Evolutionary conservation across 2,888 invertebrate species (phyloP).

Genomic region (Eustalomyia histrio): DNA sequence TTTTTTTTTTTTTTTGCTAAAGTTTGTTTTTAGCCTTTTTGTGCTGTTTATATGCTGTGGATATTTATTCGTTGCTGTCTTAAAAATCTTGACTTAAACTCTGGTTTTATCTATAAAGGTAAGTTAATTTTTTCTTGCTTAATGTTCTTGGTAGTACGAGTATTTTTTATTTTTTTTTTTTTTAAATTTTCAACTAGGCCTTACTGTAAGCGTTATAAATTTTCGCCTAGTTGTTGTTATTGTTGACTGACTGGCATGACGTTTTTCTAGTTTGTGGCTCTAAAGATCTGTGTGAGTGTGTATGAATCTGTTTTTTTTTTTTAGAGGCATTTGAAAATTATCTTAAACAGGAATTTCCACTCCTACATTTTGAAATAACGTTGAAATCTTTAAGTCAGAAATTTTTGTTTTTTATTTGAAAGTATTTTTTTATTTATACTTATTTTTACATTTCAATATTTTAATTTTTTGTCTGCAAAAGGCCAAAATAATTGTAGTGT

Average conservation of each 20-base stretch:
- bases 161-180: slow-evolving; percentile 1
- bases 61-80: slow-evolving; percentile 8
- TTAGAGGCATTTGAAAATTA: slow-evolving; percentile 49
- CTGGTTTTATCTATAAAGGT: slow-evolving; percentile 24
- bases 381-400: slow-evolving; percentile 47
- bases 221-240: slow-evolving; percentile 52
- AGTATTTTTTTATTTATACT: slow-evolving; percentile 57
- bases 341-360: slow-evolving; percentile 78
- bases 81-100: slow-evolving; percentile 25
- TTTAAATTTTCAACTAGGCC: slow-evolving; percentile 46
- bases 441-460: slow-evolving; percentile 43
- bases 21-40: slow-evolving; percentile 14
- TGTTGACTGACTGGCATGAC: slow-evolving; percentile 22
- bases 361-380: slow-evolving; percentile 72
- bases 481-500: slow-evolving; percentile 36
- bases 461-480: slow-evolving; percentile 31
- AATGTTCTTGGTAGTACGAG: slow-evolving; percentile 23
- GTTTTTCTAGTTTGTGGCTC: slow-evolving; percentile 14
- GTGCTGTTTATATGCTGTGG: slow-evolving; percentile 7
- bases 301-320: slow-evolving; percentile 4
- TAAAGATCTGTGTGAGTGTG: slow-evolving; percentile 23
- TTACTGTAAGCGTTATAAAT: slow-evolving; percentile 66
- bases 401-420: slow-evolving; percentile 43
- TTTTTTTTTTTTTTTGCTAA: slow-evolving; percentile 26
- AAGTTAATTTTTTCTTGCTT: slow-evolving; percentile 8